phyloP scores from a whole-genome alignment of 1,140 invertebrate genomes.

The Aphidius ervi region DNA sequence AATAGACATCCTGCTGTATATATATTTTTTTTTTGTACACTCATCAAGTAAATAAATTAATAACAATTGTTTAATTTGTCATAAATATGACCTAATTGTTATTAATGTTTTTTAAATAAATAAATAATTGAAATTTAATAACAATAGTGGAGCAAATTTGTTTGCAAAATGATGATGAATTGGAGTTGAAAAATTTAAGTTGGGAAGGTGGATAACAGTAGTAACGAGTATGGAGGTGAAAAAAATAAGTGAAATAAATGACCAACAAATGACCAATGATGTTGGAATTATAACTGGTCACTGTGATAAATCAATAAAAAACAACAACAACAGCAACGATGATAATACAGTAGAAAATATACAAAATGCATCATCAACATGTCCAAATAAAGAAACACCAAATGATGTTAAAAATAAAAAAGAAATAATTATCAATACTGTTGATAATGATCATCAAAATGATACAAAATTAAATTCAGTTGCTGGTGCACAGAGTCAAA shows the following conservation, averaged over 20 bases:
- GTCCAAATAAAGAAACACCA: constrained; percentile 7
- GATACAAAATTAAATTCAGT: constrained; percentile 15
- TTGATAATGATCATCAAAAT: neutral
- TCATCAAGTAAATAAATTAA: too few relatives aligned
- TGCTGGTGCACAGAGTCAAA: constrained; percentile 19
- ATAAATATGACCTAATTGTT: too few relatives aligned
- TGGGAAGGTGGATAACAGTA: constrained; percentile 4
- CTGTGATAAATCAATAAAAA: neutral
- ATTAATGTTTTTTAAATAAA: too few relatives aligned
- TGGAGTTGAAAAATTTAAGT: neutral
- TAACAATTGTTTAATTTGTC: too few relatives aligned
- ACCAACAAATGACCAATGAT: neutral
- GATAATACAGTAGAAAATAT: constrained; percentile 10
- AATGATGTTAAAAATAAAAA: constrained; percentile 6
- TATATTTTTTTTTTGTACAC: too few relatives aligned
- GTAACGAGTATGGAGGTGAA: neutral
- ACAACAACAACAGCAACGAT: constrained; percentile 13
- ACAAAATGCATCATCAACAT: constrained; percentile 10
- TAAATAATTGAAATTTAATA: too few relatives aligned
- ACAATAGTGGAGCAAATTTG: too few relatives aligned
- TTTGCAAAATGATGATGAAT: too few relatives aligned
- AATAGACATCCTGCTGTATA: too few relatives aligned
- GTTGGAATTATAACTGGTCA: neutral
- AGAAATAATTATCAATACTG: neutral
- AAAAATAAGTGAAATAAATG: neutral